A percentile compares a stretch with the other conserved stretches of the same genome.
These are phyloP conservation scores for Zygaena filipendulae DNA, from an alignment of 2,888 invertebrate genomes.

Conservation along the genomic window DNA sequence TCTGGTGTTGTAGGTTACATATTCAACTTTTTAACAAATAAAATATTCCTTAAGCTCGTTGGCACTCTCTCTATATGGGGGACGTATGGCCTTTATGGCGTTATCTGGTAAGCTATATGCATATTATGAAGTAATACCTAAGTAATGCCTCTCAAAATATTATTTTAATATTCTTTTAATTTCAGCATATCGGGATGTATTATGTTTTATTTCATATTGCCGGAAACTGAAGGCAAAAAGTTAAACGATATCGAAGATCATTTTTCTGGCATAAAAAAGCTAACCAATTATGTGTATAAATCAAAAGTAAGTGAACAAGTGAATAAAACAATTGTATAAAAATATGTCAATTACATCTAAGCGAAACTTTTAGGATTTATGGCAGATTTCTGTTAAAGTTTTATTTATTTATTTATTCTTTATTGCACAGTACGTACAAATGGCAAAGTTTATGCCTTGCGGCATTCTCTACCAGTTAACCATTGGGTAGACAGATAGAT, in stretches of 20 bases:
- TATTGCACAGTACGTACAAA: too few relatives aligned
- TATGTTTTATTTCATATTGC: slow-evolving; percentile 74
- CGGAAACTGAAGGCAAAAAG: slow-evolving; percentile 86
- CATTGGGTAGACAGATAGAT: too few relatives aligned
- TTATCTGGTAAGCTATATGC: slow-evolving; percentile 44
- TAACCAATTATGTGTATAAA: slow-evolving; percentile 52
- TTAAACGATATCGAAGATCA: slow-evolving; percentile 78
- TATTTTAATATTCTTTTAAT: slow-evolving; percentile 13
- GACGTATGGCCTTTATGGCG: slow-evolving; percentile 77
- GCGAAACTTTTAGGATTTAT: too few relatives aligned
- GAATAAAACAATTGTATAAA: not conserved
- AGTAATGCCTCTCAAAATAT: not conserved
- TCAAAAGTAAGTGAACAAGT: slow-evolving; percentile 34
- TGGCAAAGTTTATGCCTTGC: too few relatives aligned
- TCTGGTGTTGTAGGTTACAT: slow-evolving; percentile 80
- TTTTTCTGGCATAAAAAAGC: slow-evolving; percentile 68
- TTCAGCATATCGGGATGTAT: slow-evolving; percentile 71
- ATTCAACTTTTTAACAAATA: slow-evolving; percentile 80
- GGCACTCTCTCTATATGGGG: slow-evolving; percentile 73
- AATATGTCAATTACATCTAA: not conserved
- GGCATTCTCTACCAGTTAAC: too few relatives aligned
- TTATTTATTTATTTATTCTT: too few relatives aligned
- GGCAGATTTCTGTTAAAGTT: too few relatives aligned
- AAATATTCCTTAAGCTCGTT: slow-evolving; percentile 76
- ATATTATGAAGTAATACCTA: not conserved